Conservation (phyloP, 2,888 invertebrate species). For the Pyrgus malvae region DNA sequence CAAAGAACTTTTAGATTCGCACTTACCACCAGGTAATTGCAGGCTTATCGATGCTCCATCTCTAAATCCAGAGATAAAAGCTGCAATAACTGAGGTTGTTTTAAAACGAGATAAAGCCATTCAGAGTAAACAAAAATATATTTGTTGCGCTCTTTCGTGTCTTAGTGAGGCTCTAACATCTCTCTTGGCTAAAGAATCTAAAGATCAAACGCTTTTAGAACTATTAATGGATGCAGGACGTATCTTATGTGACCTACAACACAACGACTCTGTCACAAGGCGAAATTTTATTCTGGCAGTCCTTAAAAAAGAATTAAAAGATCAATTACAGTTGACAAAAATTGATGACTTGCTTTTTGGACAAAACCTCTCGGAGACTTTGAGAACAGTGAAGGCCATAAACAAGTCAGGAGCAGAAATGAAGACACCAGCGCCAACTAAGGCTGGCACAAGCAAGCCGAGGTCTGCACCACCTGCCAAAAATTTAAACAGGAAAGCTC, state of each 20-base stretch:
- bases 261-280: neutral
- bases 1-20: conserved; percentile 2
- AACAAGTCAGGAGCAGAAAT: conserved; percentile 12
- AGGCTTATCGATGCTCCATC: neutral
- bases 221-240: conserved; percentile 6
- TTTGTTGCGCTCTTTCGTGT: neutral
- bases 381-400: conserved; percentile 14
- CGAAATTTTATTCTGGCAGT: conserved; percentile 4
- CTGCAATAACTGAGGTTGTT: neutral
- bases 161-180: neutral
- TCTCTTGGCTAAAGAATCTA: neutral
- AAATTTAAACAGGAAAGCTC: conserved; percentile 11
- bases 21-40: conserved; percentile 1
- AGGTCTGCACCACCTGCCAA: neutral
- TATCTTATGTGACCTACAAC: conserved; percentile 9
- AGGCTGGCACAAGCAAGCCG: neutral
- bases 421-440: conserved; percentile 2
- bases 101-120: conserved; percentile 4
- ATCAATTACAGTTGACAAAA: conserved; percentile 12
- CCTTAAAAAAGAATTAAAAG: conserved; percentile 15
- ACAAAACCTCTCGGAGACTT: conserved; percentile 10
- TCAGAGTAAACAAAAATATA: neutral
- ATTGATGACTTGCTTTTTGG: conserved; percentile 18
- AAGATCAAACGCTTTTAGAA: conserved; percentile 8
- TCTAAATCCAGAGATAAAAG: conserved; percentile 3